Evolutionary conservation across 2,888 invertebrate genomes (phyloP).

Genomic region (Eudasyphora cyanicolor): DNA sequence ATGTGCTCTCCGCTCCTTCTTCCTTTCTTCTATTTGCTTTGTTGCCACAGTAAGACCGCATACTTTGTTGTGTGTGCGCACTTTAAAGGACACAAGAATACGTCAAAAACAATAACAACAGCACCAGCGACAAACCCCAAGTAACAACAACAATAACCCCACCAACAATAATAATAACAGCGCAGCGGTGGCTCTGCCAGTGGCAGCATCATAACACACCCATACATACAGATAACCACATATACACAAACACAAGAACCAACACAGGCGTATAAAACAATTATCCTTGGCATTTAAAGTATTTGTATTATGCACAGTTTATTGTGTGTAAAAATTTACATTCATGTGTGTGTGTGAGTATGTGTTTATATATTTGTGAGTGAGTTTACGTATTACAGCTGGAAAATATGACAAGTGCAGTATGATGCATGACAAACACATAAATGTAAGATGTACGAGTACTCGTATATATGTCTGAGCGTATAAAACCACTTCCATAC

Average conservation of each 20-base stretch:
- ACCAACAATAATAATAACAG: slow-evolving; percentile 3
- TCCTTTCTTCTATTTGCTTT: neutral
- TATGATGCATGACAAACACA: slow-evolving; percentile 12
- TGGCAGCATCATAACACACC: slow-evolving; percentile 29
- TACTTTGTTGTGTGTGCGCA: slow-evolving; percentile 35
- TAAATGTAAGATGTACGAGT: neutral
- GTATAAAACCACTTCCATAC: too few species aligned
- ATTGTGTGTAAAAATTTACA: slow-evolving; percentile 35
- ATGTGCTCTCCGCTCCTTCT: neutral
- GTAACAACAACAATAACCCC: neutral
- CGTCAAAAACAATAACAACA: neutral
- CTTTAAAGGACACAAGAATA: slow-evolving; percentile 19
- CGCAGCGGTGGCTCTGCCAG: too few species aligned
- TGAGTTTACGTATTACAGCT: slow-evolving; percentile 31
- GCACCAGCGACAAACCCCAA: too few species aligned
- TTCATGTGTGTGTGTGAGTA: neutral
- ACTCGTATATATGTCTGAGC: neutral
- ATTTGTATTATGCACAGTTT: slow-evolving; percentile 35
- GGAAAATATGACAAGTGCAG: slow-evolving; percentile 9
- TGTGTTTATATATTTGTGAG: slow-evolving; percentile 15
- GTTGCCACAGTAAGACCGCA: slow-evolving; percentile 29
- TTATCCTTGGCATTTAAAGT: slow-evolving; percentile 66
- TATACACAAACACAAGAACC: slow-evolving; percentile 55
- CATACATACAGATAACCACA: slow-evolving; percentile 61
- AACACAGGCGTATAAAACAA: slow-evolving; percentile 56